Percentiles rank a stretch among this genome's conserved stretches.
Conservation (phyloP, 2,113 vertebrate species). For the Chelonoidis abingdonii region DNA sequence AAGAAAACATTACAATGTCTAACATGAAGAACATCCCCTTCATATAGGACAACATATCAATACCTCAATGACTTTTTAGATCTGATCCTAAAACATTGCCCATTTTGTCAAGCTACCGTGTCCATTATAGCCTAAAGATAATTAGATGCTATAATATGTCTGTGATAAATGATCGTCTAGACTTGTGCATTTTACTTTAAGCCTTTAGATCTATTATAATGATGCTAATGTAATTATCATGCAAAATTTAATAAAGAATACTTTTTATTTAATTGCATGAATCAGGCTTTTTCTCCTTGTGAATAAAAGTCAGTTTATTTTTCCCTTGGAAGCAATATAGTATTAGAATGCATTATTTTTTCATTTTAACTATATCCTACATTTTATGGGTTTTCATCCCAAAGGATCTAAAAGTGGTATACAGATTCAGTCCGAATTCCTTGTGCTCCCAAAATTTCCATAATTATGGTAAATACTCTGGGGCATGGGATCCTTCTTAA, state of each 20-base stretch:
- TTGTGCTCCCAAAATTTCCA: background rate
- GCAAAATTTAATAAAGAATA: background rate
- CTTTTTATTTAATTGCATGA: background rate
- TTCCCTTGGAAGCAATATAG: background rate
- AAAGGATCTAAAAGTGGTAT: accelerated
- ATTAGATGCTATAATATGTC: background rate
- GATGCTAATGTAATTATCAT: background rate
- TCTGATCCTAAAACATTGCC: background rate
- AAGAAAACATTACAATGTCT: background rate
- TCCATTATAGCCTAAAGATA: background rate
- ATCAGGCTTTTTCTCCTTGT: background rate
- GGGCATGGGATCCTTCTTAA: background rate
- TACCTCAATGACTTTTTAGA: background rate
- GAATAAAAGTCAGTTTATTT: background rate
- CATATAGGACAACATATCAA: background rate
- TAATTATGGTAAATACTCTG: background rate
- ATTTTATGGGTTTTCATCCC: background rate
- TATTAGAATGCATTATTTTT: background rate
- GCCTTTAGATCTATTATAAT: background rate
- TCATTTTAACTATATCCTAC: background rate
- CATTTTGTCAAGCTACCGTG: background rate
- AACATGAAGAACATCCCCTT: background rate
- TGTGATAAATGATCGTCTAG: background rate
- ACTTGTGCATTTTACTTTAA: background rate
- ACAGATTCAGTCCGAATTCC: background rate